phyloP scores from a whole-genome alignment of 2,888 invertebrate species.

The Eristalis arbustorum region DNA sequence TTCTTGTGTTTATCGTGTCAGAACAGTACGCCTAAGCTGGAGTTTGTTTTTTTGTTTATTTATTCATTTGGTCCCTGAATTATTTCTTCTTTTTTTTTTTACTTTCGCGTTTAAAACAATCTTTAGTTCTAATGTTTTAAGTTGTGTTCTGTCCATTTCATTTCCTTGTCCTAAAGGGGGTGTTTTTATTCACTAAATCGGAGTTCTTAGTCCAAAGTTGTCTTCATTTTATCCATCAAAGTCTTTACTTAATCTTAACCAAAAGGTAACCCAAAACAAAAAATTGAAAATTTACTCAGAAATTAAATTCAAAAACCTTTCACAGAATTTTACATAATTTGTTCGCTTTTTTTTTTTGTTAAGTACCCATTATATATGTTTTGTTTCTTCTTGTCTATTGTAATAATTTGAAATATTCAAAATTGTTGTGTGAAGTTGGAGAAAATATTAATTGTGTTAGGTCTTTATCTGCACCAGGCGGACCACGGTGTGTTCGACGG shows the following conservation, averaged over 20 bases:
- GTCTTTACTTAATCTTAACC: constrained; percentile 18
- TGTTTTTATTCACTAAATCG: constrained; percentile 30
- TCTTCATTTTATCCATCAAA: background rate
- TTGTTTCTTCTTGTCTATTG: constrained; percentile 40
- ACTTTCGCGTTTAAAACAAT: constrained; percentile 49
- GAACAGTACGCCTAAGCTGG: constrained; percentile 44
- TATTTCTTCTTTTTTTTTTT: constrained; percentile 66
- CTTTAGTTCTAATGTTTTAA: background rate
- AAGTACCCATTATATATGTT: constrained; percentile 62
- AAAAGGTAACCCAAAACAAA: background rate
- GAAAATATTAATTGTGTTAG: constrained; percentile 77
- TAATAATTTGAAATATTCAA: constrained; percentile 52
- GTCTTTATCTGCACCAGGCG: constrained; percentile 16
- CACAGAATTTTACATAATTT: constrained; percentile 62
- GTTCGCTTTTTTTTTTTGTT: constrained; percentile 70
- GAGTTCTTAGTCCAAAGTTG: constrained; percentile 22
- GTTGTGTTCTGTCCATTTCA: constrained; percentile 23
- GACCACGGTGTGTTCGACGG: background rate
- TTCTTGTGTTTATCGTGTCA: constrained; percentile 28
- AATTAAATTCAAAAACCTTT: constrained; percentile 7
- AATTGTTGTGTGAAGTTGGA: constrained; percentile 78
- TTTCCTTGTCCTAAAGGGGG: constrained; percentile 38
- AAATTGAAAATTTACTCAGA: background rate
- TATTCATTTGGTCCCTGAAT: constrained; percentile 78
- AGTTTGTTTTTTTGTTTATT: constrained; percentile 19